Percentiles rank a stretch among this genome's conserved stretches.
Evolutionary conservation across 2,797 vertebrate species (phyloP).

Genomic region (Staurois parvus): DNA sequence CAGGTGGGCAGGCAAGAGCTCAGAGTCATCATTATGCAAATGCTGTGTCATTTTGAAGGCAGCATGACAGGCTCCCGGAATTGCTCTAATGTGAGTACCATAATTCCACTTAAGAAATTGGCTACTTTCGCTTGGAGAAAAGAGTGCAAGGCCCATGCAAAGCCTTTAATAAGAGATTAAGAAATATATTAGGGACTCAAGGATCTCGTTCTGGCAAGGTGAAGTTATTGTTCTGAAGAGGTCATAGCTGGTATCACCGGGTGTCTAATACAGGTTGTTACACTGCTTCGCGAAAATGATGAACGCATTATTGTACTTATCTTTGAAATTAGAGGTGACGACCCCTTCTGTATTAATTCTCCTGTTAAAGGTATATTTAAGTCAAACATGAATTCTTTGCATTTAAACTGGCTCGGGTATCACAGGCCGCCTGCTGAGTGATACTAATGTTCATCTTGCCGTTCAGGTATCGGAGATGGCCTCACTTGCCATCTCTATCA

Average conservation of each 20-base stretch:
- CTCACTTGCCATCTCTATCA: too few relatives aligned
- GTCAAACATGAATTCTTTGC: too few relatives aligned
- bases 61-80: conserved; percentile 28
- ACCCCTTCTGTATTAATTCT: too few relatives aligned
- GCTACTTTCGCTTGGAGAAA: conserved; percentile 22
- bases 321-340: not conserved
- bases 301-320: not conserved
- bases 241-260: not conserved
- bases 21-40: conserved; percentile 53
- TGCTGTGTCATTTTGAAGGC: conserved; percentile 37
- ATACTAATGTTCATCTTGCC: too few relatives aligned
- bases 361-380: too few relatives aligned
- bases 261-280: not conserved
- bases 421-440: too few relatives aligned
- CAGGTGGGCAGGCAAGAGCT: not conserved
- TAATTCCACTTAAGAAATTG: conserved; percentile 56
- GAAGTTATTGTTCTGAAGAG: conserved; percentile 9
- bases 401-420: too few relatives aligned
- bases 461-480: too few relatives aligned
- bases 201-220: conserved; percentile 14
- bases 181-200: conserved; percentile 21
- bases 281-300: too few relatives aligned
- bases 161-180: conserved; percentile 52
- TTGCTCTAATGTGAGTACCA: conserved; percentile 30
- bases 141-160: conserved; percentile 28